phyloP scores from a whole-genome alignment of 2,797 vertebrate species.

The Acropternis orthonyx region DNA sequence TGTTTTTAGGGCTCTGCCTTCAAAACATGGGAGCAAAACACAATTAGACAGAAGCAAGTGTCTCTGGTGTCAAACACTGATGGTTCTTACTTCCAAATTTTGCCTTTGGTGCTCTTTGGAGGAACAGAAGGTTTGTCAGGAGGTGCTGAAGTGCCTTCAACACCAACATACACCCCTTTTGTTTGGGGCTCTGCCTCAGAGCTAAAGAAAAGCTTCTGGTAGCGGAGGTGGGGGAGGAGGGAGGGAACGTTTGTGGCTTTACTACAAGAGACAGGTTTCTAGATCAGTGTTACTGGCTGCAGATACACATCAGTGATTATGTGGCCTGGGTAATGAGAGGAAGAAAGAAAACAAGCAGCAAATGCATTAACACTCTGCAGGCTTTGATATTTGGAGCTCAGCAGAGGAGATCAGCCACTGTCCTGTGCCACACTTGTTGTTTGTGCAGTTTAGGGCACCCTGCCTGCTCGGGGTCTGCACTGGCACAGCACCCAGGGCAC shows the following conservation, averaged over 20 bases:
- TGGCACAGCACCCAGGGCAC: background rate
- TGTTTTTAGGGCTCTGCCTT: background rate
- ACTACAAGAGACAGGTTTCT: constrained; percentile 25
- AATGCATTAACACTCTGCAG: background rate
- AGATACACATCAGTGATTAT: constrained; percentile 44
- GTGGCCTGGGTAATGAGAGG: background rate
- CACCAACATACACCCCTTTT: background rate
- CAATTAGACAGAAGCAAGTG: background rate
- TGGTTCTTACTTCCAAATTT: background rate
- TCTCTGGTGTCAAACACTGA: background rate
- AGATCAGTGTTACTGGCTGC: background rate
- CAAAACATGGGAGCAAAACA: background rate
- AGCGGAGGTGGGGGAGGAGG: constrained; percentile 5
- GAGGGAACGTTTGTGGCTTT: constrained; percentile 45
- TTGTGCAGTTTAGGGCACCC: background rate
- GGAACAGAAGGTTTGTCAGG: background rate
- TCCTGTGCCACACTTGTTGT: background rate
- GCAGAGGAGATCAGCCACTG: background rate
- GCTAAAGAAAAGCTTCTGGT: background rate
- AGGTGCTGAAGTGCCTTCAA: background rate
- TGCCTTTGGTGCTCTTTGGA: background rate
- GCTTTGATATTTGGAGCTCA: background rate
- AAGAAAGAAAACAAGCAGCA: constrained; percentile 19
- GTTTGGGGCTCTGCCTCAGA: background rate
- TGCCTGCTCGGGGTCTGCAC: fast-evolving